A percentile compares a stretch with the other conserved stretches of the same genome.
Evolutionary conservation across 2,888 invertebrate species (phyloP).

Genomic region (Euspilapteryx auroguttella): DNA sequence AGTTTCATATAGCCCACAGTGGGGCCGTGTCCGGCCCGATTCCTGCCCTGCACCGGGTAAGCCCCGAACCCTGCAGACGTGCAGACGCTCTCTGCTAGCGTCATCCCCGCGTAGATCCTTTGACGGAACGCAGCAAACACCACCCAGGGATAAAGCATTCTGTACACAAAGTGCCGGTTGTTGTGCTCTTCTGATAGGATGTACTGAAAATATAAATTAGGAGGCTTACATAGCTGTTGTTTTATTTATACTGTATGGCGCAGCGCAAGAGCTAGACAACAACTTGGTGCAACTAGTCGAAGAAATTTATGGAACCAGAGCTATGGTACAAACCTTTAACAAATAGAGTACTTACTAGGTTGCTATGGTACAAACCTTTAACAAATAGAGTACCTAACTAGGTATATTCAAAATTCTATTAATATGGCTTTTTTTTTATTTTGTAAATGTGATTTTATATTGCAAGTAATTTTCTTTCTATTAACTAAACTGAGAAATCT

Average conservation of each 20-base stretch:
- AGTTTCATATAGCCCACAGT: constrained; percentile 68
- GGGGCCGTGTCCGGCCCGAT: constrained; percentile 86
- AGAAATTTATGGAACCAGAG: too few species aligned
- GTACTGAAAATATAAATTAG: constrained; percentile 69
- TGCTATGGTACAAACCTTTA: too few species aligned
- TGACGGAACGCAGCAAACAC: constrained; percentile 87
- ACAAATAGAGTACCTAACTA: too few species aligned
- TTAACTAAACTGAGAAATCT: too few species aligned
- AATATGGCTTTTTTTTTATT: too few species aligned
- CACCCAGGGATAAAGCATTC: constrained; percentile 83
- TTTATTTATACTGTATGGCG: constrained; percentile 1
- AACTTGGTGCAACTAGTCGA: too few species aligned
- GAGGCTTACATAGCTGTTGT: constrained; percentile 2
- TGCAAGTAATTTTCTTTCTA: too few species aligned
- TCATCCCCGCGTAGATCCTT: constrained; percentile 88
- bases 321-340: too few species aligned
- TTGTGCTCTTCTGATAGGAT: constrained; percentile 76
- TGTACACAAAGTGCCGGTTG: constrained; percentile 72
- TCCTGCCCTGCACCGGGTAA: constrained; percentile 75
- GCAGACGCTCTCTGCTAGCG: constrained; percentile 90
- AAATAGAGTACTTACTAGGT: too few species aligned
- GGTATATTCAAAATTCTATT: too few species aligned
- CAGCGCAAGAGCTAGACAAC: too few species aligned
- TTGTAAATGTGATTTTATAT: too few species aligned
- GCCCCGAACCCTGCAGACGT: constrained; percentile 90